Evolutionary conservation across 53 echinoderm and acorn worm genomes (phyloP).

Genomic region (Hippasteria phrygiana): DNA sequence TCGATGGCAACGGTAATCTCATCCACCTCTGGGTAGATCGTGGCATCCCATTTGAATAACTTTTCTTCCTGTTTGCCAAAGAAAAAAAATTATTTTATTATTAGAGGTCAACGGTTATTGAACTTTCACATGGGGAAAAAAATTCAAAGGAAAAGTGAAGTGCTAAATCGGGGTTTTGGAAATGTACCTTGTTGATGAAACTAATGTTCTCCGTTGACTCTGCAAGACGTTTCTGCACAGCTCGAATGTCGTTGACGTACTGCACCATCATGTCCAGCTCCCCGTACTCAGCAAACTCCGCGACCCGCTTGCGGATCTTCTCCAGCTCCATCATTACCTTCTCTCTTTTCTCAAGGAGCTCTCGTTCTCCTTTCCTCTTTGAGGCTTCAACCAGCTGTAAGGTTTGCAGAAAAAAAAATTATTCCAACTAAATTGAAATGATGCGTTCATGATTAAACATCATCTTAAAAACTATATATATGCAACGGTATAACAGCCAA

Average conservation of each 20-base stretch:
- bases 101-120: not conserved
- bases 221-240: constrained; percentile 91
- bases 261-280: constrained; percentile 99
- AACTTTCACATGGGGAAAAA: not conserved
- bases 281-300: constrained; percentile 97
- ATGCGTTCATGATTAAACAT: not conserved
- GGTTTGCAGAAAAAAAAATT: not conserved
- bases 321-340: constrained; percentile 97
- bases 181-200: constrained; percentile 97
- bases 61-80: constrained; percentile 81
- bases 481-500: no score
- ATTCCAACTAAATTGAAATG: not conserved
- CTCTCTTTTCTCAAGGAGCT: constrained; percentile 93
- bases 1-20: constrained; percentile 91
- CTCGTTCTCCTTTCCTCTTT: constrained; percentile 96
- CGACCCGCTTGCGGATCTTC: constrained; percentile 93
- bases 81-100: not conserved
- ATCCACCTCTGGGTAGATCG: constrained; percentile 91
- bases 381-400: constrained; percentile 91
- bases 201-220: constrained; percentile 92
- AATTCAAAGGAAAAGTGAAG: no score
- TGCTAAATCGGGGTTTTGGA: no score
- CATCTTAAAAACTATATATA: no score
- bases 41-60: constrained; percentile 95
- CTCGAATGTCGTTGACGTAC: constrained; percentile 98